phyloP scores from a whole-genome alignment of 2,797 vertebrate species.

The Rhyacichthys aspro region DNA sequence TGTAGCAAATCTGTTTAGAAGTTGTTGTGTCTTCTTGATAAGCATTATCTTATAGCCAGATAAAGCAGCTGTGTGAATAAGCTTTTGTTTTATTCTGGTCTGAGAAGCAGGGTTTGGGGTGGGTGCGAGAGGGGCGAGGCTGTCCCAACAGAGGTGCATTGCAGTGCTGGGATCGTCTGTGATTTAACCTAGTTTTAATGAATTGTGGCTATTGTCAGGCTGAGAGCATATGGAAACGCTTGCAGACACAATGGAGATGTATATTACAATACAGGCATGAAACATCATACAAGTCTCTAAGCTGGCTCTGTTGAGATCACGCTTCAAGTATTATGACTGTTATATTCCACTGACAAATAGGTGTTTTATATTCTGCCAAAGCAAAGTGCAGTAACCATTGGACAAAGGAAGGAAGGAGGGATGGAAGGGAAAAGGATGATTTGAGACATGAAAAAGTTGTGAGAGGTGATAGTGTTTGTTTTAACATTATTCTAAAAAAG shows the following conservation, averaged over 20 bases:
- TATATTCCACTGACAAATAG: conserved; percentile 26
- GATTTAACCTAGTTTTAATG: conserved; percentile 53
- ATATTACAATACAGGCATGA: conserved; percentile 23
- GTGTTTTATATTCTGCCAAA: neutral
- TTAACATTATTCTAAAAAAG: too few species aligned
- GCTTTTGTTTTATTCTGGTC: conserved; percentile 35
- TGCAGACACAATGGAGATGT: conserved; percentile 50
- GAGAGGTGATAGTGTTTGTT: too few species aligned
- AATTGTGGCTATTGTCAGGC: conserved; percentile 68
- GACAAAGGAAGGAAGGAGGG: neutral
- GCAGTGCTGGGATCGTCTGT: conserved; percentile 53
- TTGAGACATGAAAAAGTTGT: too few species aligned
- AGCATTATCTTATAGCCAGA: conserved; percentile 25
- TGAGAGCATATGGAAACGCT: conserved; percentile 68
- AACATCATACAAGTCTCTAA: conserved; percentile 1
- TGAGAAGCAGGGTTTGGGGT: conserved; percentile 58
- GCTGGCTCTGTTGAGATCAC: neutral
- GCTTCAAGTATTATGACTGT: conserved; percentile 14
- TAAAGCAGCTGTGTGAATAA: conserved; percentile 34
- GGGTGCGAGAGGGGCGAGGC: conserved; percentile 74
- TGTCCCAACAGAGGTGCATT: conserved; percentile 55
- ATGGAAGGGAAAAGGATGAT: too few species aligned
- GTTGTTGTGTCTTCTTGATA: conserved; percentile 17
- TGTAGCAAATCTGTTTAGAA: neutral
- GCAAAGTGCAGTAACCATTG: neutral